phyloP scores from a whole-genome alignment of 1,140 invertebrate species.

The Caenorhabditis briggsae region DNA sequence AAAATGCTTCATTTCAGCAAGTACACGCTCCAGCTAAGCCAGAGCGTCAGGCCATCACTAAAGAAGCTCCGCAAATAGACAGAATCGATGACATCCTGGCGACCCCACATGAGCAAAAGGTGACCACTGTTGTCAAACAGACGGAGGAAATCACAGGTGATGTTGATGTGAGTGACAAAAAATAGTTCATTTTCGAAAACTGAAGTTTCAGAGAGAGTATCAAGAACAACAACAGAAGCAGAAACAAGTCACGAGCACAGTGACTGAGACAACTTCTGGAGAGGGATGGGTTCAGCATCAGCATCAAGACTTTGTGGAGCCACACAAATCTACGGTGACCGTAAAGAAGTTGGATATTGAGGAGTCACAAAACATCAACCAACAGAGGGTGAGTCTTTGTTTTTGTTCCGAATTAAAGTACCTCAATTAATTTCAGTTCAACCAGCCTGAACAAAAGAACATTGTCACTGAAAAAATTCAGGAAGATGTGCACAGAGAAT shows the following conservation, averaged over 20 bases:
- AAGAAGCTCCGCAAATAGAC: conserved; percentile 45
- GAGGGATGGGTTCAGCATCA: conserved; percentile 61
- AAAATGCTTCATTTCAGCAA: conserved; percentile 37
- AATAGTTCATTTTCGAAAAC: background rate
- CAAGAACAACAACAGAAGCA: conserved; percentile 57
- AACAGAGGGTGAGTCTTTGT: background rate
- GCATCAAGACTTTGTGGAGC: conserved; percentile 58
- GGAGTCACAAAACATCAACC: conserved; percentile 25
- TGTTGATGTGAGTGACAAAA: conserved; percentile 13
- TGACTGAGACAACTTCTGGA: conserved; percentile 59
- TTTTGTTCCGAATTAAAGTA: background rate
- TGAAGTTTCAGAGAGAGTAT: background rate
- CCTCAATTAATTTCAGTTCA: background rate
- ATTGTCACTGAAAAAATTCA: conserved; percentile 18
- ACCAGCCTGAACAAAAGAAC: conserved; percentile 40
- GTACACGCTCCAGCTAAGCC: conserved; percentile 51
- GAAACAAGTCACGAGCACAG: conserved; percentile 55
- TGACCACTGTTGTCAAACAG: background rate
- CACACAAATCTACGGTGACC: conserved; percentile 12
- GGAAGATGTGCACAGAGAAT: conserved; percentile 28
- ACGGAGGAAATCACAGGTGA: background rate
- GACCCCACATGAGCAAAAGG: conserved; percentile 3
- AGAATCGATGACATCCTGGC: conserved; percentile 54
- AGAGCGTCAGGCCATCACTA: conserved; percentile 5
- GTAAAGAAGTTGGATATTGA: conserved; percentile 52